A percentile compares a stretch with the other conserved stretches of the same genome.
phyloP scores from a whole-genome alignment of 1,140 invertebrate genomes.

The Papilio dardanus region DNA sequence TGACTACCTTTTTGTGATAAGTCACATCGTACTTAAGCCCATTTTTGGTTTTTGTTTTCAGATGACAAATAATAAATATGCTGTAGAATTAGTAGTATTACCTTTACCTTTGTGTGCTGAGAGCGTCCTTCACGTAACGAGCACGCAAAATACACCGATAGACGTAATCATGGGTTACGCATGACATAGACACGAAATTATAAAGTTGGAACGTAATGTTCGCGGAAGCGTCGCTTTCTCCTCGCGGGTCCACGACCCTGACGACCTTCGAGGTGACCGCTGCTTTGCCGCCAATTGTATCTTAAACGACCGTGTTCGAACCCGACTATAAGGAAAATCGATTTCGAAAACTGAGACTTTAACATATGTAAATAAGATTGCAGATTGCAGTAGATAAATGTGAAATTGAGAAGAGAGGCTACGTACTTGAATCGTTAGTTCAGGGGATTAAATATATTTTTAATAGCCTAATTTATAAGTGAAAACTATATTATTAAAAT shows the following conservation, averaged over 20 bases:
- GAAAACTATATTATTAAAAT: neutral
- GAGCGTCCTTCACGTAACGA: conserved; percentile 8
- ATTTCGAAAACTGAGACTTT: neutral
- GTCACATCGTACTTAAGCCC: neutral
- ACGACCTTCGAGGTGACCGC: conserved; percentile 37
- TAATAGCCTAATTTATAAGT: neutral
- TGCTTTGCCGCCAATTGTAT: conserved; percentile 12
- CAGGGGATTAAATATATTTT: neutral
- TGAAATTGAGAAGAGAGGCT: too few species aligned
- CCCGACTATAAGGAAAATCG: neutral
- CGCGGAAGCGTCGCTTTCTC: conserved; percentile 33
- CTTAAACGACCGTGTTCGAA: conserved; percentile 28
- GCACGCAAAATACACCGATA: neutral
- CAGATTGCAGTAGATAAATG: too few species aligned
- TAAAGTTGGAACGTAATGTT: conserved; percentile 28
- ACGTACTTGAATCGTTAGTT: too few species aligned
- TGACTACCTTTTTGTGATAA: neutral
- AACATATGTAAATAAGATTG: neutral
- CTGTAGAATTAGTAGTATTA: neutral
- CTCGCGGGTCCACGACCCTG: conserved; percentile 37
- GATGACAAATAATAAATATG: neutral
- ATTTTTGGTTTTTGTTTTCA: neutral
- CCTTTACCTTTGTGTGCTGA: neutral
- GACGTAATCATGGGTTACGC: conserved; percentile 1
- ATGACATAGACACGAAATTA: conserved; percentile 33